Evolutionary conservation across 2,113 vertebrate genomes (phyloP).

Genomic region (Cathartes aura): DNA sequence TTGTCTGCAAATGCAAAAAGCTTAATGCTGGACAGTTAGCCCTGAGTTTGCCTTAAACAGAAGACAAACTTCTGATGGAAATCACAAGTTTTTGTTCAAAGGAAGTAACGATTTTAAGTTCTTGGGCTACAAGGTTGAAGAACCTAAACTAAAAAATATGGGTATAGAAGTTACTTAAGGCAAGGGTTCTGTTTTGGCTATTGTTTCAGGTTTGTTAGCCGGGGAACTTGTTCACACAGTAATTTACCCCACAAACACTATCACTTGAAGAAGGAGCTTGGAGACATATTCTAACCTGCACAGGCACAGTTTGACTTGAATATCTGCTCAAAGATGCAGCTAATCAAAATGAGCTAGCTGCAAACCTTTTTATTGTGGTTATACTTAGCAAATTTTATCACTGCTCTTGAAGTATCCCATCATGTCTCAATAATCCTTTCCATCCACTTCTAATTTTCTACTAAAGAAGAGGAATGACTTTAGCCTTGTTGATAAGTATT

Average conservation of each 20-base stretch:
- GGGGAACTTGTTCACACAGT: not conserved
- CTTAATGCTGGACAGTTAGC: not conserved
- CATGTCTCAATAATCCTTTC: not conserved
- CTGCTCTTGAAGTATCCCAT: not conserved
- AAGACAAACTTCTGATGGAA: not conserved
- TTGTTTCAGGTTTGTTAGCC: not conserved
- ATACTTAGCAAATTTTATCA: not conserved
- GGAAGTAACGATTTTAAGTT: not conserved
- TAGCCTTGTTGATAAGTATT: not conserved
- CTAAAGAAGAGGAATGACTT: not conserved
- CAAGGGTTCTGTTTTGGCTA: not conserved
- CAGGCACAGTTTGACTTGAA: not conserved
- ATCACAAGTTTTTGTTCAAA: not conserved
- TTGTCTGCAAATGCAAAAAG: not conserved
- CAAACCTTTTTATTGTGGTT: not conserved
- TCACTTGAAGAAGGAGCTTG: not conserved
- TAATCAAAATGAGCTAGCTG: not conserved
- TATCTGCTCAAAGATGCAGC: not conserved
- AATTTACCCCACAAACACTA: not conserved
- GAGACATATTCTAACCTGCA: not conserved
- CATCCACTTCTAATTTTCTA: not conserved
- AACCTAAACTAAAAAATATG: rapidly evolving
- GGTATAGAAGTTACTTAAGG: not conserved
- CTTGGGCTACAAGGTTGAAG: not conserved
- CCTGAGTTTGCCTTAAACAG: not conserved